These are phyloP conservation scores for Catharus fuscescens DNA, from an alignment of 2,113 vertebrate genomes.

Conservation along the genomic window DNA sequence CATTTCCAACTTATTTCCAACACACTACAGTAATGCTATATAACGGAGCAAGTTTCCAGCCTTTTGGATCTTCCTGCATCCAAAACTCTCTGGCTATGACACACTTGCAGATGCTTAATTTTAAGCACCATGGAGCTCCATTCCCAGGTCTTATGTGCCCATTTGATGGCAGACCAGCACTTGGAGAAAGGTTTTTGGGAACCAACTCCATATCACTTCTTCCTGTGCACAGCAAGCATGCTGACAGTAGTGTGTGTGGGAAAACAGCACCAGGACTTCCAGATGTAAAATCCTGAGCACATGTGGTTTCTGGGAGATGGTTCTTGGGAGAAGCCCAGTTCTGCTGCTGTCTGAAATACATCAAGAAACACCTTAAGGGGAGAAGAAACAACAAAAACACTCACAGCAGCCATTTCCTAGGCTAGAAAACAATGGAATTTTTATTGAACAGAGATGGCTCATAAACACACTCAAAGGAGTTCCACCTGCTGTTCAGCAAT, in stretches of 20 bases:
- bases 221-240: neutral
- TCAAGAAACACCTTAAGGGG: neutral
- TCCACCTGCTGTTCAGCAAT: conserved; percentile 67
- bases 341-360: neutral
- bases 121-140: neutral
- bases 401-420: conserved; percentile 46
- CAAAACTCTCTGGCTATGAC: neutral
- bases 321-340: neutral
- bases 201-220: neutral
- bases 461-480: conserved; percentile 50
- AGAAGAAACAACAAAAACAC: conserved; percentile 31
- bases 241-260: neutral
- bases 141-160: neutral
- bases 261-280: neutral
- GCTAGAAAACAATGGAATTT: conserved; percentile 66
- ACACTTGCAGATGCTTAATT: neutral
- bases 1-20: neutral
- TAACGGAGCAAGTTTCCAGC: neutral
- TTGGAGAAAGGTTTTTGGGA: neutral
- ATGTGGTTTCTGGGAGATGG: neutral
- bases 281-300: neutral
- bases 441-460: conserved; percentile 72
- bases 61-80: neutral
- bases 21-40: neutral
- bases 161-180: neutral